Conservation (phyloP, 1,140 invertebrate genomes). For the Aphaenogaster rudis region DNA sequence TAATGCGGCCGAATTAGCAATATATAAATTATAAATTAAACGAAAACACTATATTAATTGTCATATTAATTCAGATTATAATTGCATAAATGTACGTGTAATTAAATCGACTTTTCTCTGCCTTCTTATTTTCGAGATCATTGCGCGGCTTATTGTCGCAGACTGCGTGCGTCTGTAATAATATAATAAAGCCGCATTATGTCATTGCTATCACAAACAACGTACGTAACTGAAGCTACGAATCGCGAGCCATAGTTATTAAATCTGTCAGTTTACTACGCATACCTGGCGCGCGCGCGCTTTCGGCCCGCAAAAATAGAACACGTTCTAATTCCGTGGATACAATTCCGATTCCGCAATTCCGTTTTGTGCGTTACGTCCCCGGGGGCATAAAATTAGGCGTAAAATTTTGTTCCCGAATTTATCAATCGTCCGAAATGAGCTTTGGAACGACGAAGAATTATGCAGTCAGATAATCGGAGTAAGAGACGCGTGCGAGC, state of each 20-base stretch:
- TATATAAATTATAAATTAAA: conserved; percentile 4
- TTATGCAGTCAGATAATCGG: not conserved
- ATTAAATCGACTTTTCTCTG: not conserved
- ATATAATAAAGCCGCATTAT: conserved; percentile 34
- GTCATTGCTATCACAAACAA: conserved; percentile 20
- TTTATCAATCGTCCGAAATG: not conserved
- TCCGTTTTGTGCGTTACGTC: not conserved
- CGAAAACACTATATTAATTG: not conserved
- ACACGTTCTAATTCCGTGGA: conserved; percentile 33
- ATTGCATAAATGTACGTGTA: not conserved
- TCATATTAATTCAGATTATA: not conserved
- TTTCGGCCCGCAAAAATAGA: conserved; percentile 45
- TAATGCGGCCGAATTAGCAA: not conserved
- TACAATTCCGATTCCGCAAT: conserved; percentile 39
- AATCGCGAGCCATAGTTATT: conserved; percentile 26
- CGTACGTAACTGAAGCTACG: not conserved
- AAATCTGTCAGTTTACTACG: conserved; percentile 41
- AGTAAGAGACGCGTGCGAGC: not conserved
- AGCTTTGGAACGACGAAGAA: not conserved
- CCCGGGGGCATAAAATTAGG: not conserved
- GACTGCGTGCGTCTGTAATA: not conserved
- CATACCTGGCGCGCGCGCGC: conserved; percentile 18
- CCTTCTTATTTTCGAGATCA: not conserved
- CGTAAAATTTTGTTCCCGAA: not conserved
- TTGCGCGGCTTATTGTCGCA: not conserved